Base-by-base conservation (phyloP, 2,888 invertebrate genomes). In the Drepanosiphum platanoidis region DNA sequence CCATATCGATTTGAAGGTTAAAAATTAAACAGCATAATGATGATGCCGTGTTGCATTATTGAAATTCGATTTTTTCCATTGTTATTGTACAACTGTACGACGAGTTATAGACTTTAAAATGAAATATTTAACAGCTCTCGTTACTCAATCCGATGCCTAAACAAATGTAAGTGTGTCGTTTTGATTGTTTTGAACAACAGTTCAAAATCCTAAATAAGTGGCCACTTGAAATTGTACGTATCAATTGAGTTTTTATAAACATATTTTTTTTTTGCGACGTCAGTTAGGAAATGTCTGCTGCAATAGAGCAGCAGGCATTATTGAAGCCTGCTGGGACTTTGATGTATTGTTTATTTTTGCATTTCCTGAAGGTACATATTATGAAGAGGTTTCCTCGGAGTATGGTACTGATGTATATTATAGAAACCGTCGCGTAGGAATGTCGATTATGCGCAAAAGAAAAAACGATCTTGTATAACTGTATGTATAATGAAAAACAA, bases 311-410 rank as follows among this genome's bases (percentile, higher is more conserved):
- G 36, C 34, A 27, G 1, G 36, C 30, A 61, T 75, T 61, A 77
- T 61, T 61, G 18, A 36, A 36, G 61, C 5, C 13, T 39, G 7
- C 0, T 7, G 36, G 39, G 39, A 78, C 22, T 64, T 78, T 64
- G 42, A 66, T 79, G 46, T 79, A 66, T 66, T 79, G 32, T 66
- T 66, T 7, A 32, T 79, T 79, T 66, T 79, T n/a, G 32, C 8
- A 46, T 66, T 66, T 32, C 32, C 8, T n/a, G n/a, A 22, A 66
- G 42, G n/a, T 79, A 39, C 15, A 4, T 7, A 8, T n/a, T 8
- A 13, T 18, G 9, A 58, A 27, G 27, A 27, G 34, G 75, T 64
- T 78, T 75, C 34, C 22, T 78, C 64, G 34, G 13, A n/a, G 22
- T 5, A 36, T 39, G n/a, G n/a, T n/a, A n/a, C n/a, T n/a, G n/a